Evolutionary conservation across 2,797 vertebrate genomes (phyloP).

Genomic region (Hafferia zeledoni): DNA sequence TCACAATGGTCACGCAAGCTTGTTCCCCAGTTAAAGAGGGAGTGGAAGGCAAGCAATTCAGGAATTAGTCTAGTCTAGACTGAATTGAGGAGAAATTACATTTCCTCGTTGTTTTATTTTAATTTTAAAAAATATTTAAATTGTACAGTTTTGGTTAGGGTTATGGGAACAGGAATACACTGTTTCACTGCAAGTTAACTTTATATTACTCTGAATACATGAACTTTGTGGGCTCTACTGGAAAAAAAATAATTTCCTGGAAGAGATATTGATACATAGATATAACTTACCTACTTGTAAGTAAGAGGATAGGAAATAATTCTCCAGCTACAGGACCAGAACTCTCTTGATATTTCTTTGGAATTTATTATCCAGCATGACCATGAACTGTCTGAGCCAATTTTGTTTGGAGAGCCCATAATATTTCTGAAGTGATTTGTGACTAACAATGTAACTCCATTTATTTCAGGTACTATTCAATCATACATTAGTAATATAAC

Average conservation of each 20-base stretch:
- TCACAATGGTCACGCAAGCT: not conserved
- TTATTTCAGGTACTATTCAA: not conserved
- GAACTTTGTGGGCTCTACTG: not conserved
- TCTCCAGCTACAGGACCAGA: not conserved
- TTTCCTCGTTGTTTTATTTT: not conserved
- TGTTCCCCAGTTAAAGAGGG: not conserved
- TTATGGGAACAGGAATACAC: not conserved
- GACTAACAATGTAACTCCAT: not conserved
- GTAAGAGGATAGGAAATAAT: not conserved
- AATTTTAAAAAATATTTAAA: not conserved
- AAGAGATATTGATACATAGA: not conserved
- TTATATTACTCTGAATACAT: not conserved
- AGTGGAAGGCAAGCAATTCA: not conserved
- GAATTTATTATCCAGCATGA: not conserved
- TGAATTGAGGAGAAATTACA: not conserved
- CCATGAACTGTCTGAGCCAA: not conserved
- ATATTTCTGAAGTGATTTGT: slow-evolving; percentile 8
- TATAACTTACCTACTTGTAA: not conserved
- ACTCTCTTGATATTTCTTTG: not conserved
- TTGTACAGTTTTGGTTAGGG: not conserved
- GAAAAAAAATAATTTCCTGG: not conserved
- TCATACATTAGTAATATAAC: not conserved
- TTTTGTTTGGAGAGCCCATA: not conserved
- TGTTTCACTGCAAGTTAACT: not conserved
- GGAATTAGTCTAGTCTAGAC: not conserved